Conservation (phyloP, 2,888 invertebrate species). For the Patella ulyssiponensis region DNA sequence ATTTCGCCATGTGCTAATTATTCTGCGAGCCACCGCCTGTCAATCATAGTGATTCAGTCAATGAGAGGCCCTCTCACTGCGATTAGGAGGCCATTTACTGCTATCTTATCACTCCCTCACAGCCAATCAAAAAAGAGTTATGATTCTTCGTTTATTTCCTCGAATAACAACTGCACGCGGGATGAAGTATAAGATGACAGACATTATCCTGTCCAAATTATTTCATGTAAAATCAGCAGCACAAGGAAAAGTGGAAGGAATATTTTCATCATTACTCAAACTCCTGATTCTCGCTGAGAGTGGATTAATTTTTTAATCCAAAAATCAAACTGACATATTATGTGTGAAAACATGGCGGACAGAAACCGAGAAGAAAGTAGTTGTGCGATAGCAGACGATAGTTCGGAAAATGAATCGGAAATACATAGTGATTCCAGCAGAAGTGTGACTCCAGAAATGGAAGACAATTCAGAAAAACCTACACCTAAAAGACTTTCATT, state of each 20-base stretch:
- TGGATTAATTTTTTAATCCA: too few species aligned
- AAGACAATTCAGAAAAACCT: not conserved
- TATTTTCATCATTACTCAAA: too few species aligned
- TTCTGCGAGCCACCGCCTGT: not conserved
- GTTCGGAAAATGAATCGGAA: constrained; percentile 7
- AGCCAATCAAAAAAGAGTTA: constrained; percentile 8
- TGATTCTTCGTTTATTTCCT: not conserved
- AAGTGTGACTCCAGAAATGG: constrained; percentile 3
- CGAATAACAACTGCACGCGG: constrained; percentile 9
- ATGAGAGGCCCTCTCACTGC: not conserved
- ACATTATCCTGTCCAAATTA: not conserved
- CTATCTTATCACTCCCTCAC: constrained; percentile 3
- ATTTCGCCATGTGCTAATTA: constrained; percentile 8
- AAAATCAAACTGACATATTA: too few species aligned
- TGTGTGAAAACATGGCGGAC: not conserved
- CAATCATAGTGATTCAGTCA: constrained; percentile 5
- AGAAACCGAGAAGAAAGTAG: not conserved
- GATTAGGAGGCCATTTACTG: constrained; percentile 2
- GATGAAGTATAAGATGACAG: constrained; percentile 9
- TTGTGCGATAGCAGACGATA: not conserved
- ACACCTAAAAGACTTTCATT: constrained; percentile 13
- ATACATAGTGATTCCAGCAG: constrained; percentile 5
- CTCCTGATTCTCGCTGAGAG: too few species aligned
- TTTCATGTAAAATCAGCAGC: constrained; percentile 1
- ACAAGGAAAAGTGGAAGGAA: not conserved